phyloP scores from a whole-genome alignment of 1,140 invertebrate species.

The Chelonus insularis region DNA sequence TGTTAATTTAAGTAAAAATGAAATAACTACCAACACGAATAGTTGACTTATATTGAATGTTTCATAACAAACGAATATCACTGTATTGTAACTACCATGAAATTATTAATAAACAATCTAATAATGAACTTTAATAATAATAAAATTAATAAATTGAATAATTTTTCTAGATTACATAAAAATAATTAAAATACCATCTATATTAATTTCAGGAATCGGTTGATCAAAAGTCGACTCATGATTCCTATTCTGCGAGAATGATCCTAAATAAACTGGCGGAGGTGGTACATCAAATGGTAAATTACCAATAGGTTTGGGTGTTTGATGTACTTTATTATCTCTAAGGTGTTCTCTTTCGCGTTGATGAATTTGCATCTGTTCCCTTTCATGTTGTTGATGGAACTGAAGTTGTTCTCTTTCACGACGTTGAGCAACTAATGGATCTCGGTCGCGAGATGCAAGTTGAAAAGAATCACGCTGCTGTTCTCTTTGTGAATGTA shows the following conservation, averaged over 20 bases:
- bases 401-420: constrained; percentile 14
- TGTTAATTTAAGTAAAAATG: not conserved
- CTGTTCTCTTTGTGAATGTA: not conserved
- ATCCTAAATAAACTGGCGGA: constrained; percentile 14
- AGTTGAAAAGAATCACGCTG: not conserved
- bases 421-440: not conserved
- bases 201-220: constrained; percentile 17
- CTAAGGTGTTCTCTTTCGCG: constrained; percentile 34
- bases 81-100: not conserved
- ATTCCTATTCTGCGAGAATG: too few species aligned
- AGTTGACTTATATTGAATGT: not conserved
- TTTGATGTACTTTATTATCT: constrained; percentile 33
- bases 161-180: too few species aligned
- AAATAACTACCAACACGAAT: not conserved
- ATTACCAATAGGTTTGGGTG: constrained; percentile 43
- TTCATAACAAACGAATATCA: constrained; percentile 3
- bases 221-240: constrained; percentile 17
- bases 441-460: not conserved
- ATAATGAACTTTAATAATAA: constrained; percentile 16
- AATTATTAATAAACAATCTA: not conserved
- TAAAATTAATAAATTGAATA: too few species aligned
- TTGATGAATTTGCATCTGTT: constrained; percentile 27
- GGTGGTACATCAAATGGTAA: constrained; percentile 43
- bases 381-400: constrained; percentile 23
- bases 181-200: too few species aligned